A percentile compares a stretch with the other conserved stretches of the same genome.
Evolutionary conservation across 1,140 invertebrate genomes (phyloP).

Genomic region (Pseudachorutes palmiensis): DNA sequence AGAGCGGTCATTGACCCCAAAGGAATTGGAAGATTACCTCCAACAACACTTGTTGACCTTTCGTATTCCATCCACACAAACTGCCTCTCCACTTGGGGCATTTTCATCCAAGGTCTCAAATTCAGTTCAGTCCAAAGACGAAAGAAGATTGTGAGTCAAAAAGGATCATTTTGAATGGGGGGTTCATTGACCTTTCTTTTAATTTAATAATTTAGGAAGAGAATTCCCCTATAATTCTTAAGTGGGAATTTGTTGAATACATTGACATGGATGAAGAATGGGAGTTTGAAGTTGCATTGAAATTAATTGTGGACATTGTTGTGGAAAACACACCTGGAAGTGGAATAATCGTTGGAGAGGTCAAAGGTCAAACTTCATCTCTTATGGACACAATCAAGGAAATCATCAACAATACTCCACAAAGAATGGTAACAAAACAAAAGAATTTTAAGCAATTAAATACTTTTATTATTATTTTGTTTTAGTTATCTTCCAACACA

Average conservation of each 20-base stretch:
- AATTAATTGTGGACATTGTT: neutral
- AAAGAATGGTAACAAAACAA: too few relatives aligned
- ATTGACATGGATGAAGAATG: too few relatives aligned
- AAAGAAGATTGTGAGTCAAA: too few relatives aligned
- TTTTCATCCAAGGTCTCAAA: conserved; percentile 83
- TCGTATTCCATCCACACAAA: conserved; percentile 59
- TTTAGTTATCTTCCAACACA: too few relatives aligned
- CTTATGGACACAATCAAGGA: neutral
- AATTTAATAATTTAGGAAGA: too few relatives aligned
- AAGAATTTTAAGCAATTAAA: too few relatives aligned
- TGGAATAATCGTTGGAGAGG: neutral
- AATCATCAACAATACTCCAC: neutral
- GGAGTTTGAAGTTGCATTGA: too few relatives aligned
- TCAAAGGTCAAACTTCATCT: neutral
- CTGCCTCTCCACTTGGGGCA: conserved; percentile 49
- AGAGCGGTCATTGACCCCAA: conserved; percentile 69
- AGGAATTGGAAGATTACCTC: conserved; percentile 5
- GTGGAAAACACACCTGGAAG: neutral
- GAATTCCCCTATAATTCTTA: too few relatives aligned
- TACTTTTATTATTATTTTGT: too few relatives aligned
- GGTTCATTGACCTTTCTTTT: too few relatives aligned
- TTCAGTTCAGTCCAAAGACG: conserved; percentile 77
- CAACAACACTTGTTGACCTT: conserved; percentile 69
- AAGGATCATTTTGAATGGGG: too few relatives aligned
- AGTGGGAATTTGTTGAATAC: too few relatives aligned